These are phyloP conservation scores for Drosophila demipolita DNA, from an alignment of 2,888 invertebrate species.

Conservation along the genomic window DNA sequence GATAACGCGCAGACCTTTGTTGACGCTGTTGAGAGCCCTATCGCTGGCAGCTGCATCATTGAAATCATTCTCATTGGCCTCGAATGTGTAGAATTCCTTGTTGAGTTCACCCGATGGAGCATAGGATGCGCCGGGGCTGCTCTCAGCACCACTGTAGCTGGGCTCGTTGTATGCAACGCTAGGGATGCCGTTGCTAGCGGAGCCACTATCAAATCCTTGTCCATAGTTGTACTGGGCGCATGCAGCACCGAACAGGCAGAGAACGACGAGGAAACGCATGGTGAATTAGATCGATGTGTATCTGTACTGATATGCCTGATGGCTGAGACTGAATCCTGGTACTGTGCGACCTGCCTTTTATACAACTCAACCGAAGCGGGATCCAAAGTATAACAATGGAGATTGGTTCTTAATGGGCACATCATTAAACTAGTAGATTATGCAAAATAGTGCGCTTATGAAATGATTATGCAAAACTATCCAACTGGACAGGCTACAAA, in stretches of 20 bases:
- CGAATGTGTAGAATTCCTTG: slow-evolving; percentile 78
- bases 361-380: slow-evolving; percentile 50
- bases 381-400: slow-evolving; percentile 62
- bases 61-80: slow-evolving; percentile 76
- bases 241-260: slow-evolving; percentile 74
- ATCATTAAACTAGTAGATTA: slow-evolving; percentile 73
- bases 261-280: slow-evolving; percentile 69
- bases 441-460: slow-evolving; percentile 78
- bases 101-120: slow-evolving; percentile 60
- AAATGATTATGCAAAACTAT: slow-evolving; percentile 77
- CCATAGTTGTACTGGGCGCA: slow-evolving; percentile 79
- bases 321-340: slow-evolving; percentile 76
- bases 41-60: slow-evolving; percentile 65
- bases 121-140: slow-evolving; percentile 41
- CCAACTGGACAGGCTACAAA: slow-evolving; percentile 56
- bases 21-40: slow-evolving; percentile 58
- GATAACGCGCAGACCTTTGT: slow-evolving; percentile 81
- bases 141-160: slow-evolving; percentile 41
- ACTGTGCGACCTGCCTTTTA: slow-evolving; percentile 52
- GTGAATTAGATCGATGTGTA: slow-evolving; percentile 18
- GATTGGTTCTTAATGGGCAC: slow-evolving; percentile 58
- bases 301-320: slow-evolving; percentile 56
- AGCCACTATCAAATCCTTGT: slow-evolving; percentile 49
- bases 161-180: slow-evolving; percentile 25
- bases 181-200: slow-evolving; percentile 53